phyloP scores from a whole-genome alignment of 2,888 invertebrate genomes.

The Notocelia uddmanniana region DNA sequence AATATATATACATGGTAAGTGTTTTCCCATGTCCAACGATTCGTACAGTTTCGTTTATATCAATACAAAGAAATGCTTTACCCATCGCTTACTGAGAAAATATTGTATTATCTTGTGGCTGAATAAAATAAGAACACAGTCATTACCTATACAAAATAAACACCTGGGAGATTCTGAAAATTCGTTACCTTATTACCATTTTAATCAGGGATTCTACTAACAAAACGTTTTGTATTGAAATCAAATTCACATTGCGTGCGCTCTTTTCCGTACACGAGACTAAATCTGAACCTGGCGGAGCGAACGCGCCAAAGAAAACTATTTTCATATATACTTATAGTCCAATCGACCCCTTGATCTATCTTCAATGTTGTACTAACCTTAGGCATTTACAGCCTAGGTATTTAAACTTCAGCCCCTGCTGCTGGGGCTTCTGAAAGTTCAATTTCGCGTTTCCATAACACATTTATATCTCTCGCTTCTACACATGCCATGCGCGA shows the following conservation, averaged over 20 bases:
- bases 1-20: too few species aligned
- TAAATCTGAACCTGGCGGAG: neutral
- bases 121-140: too few species aligned
- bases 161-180: too few species aligned
- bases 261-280: neutral
- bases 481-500: too few species aligned
- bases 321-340: neutral
- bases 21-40: too few species aligned
- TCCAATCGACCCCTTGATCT: neutral
- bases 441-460: neutral
- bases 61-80: too few species aligned
- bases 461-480: too few species aligned
- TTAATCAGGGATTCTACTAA: neutral
- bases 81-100: too few species aligned
- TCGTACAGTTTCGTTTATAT: too few species aligned
- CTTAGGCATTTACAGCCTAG: constrained; percentile 14
- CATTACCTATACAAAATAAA: too few species aligned
- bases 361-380: neutral
- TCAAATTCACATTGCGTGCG: neutral
- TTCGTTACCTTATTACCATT: too few species aligned
- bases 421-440: neutral
- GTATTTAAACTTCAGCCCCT: neutral
- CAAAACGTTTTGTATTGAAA: neutral
- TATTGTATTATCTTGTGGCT: too few species aligned
- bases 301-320: neutral